phyloP scores from a whole-genome alignment of 2,888 invertebrate genomes.

The Hoplodrina blanda region DNA sequence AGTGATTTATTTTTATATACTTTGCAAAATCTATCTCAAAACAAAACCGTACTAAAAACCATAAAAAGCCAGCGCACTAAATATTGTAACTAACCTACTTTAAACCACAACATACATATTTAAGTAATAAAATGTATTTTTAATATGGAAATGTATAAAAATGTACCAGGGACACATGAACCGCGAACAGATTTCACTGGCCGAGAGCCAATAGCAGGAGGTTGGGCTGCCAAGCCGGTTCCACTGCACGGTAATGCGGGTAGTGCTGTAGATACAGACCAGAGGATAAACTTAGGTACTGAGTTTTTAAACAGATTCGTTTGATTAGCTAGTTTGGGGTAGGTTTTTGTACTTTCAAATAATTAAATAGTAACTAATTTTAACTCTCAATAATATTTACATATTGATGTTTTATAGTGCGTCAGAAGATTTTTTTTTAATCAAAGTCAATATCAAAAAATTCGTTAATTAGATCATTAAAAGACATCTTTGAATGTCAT shows the following conservation, averaged over 20 bases:
- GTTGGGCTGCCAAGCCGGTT: constrained; percentile 69
- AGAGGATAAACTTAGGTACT: constrained; percentile 56
- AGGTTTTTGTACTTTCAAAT: constrained; percentile 5
- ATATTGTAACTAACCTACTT: constrained; percentile 49
- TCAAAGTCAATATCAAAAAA: too few relatives aligned
- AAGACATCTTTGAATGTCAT: too few relatives aligned
- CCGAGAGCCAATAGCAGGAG: constrained; percentile 59
- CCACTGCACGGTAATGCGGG: constrained; percentile 71
- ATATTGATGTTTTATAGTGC: too few relatives aligned
- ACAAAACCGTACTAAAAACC: background rate
- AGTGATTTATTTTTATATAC: background rate
- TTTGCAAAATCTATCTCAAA: constrained; percentile 2
- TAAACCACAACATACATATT: constrained; percentile 42
- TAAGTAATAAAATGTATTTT: constrained; percentile 65
- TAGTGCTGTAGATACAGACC: constrained; percentile 63
- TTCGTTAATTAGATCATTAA: too few relatives aligned
- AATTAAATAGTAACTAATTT: constrained; percentile 8
- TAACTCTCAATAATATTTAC: too few relatives aligned
- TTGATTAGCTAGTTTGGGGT: constrained; percentile 29
- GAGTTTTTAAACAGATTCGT: constrained; percentile 47
- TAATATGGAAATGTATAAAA: constrained; percentile 65
- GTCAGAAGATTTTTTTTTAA: too few relatives aligned
- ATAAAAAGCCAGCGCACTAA: constrained; percentile 20
- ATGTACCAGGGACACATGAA: constrained; percentile 63
- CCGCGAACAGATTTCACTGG: constrained; percentile 61